phyloP scores from a whole-genome alignment of 2,113 vertebrate genomes.

The Mormyrus lacerda region DNA sequence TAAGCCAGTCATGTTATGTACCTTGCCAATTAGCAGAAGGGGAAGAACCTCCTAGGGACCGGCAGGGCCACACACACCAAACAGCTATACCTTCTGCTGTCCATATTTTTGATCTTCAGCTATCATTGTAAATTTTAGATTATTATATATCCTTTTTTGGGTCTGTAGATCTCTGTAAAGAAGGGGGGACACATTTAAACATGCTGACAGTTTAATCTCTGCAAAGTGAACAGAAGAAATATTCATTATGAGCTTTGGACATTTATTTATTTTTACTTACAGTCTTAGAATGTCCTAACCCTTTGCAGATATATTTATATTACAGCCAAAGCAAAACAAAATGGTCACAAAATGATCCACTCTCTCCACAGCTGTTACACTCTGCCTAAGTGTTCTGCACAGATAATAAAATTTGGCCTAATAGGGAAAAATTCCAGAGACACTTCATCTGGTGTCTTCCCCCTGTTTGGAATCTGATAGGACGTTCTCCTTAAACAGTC shows the following conservation, averaged over 20 bases:
- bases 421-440: background rate
- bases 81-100: background rate
- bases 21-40: background rate
- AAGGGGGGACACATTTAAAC: background rate
- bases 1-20: background rate
- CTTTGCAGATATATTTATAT: background rate
- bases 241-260: background rate
- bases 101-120: background rate
- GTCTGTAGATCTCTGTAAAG: background rate
- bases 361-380: background rate
- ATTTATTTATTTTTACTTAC: background rate
- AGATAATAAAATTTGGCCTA: background rate
- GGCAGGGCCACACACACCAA: background rate
- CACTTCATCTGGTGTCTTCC: constrained; percentile 29
- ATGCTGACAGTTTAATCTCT: background rate
- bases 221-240: background rate
- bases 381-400: background rate
- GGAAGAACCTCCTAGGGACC: background rate
- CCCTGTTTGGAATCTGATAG: constrained; percentile 38
- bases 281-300: background rate
- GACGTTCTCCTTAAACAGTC: constrained; percentile 64
- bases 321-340: background rate
- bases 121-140: background rate
- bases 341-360: background rate
- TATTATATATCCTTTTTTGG: background rate